phyloP scores from a whole-genome alignment of 1,140 invertebrate species.

The Drosophila dunni region DNA sequence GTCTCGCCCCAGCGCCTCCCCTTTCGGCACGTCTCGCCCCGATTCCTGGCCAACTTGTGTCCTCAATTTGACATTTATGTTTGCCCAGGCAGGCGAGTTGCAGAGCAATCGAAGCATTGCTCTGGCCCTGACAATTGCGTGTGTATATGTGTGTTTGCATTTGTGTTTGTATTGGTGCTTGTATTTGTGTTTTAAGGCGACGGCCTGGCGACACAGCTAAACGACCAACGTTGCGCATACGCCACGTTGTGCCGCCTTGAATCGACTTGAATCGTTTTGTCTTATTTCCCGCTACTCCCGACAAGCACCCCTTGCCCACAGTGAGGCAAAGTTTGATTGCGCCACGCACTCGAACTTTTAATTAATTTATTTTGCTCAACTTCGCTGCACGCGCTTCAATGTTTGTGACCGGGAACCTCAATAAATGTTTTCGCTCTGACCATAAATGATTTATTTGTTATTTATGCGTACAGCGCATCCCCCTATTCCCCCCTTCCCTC shows the following conservation, averaged over 20 bases:
- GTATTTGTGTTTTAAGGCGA: conserved; percentile 37
- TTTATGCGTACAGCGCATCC: conserved; percentile 63
- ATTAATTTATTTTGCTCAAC: conserved; percentile 77
- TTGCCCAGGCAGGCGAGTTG: conserved; percentile 43
- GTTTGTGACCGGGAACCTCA: conserved; percentile 53
- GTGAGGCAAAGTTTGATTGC: conserved; percentile 48
- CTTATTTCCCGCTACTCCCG: too few relatives aligned
- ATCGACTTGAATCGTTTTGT: background rate
- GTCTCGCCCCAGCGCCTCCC: background rate
- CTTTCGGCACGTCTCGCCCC: too few relatives aligned
- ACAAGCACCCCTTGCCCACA: background rate
- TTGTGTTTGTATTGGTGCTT: conserved; percentile 20
- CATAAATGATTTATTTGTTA: conserved; percentile 83
- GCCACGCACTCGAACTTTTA: conserved; percentile 66
- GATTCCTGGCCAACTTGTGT: conserved; percentile 45
- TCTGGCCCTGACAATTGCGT: conserved; percentile 52
- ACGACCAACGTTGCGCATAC: conserved; percentile 46
- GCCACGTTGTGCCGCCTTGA: conserved; percentile 14
- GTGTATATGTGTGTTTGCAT: background rate
- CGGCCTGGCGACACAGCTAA: conserved; percentile 40
- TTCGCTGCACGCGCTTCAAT: conserved; percentile 39
- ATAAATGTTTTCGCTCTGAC: conserved; percentile 76
- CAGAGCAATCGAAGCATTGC: conserved; percentile 57
- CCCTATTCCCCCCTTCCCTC: conserved; percentile 9
- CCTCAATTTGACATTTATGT: conserved; percentile 77